A percentile compares a stretch with the other conserved stretches of the same genome.
phyloP scores from a whole-genome alignment of 2,113 vertebrate species.

The Oceanodroma tethys region DNA sequence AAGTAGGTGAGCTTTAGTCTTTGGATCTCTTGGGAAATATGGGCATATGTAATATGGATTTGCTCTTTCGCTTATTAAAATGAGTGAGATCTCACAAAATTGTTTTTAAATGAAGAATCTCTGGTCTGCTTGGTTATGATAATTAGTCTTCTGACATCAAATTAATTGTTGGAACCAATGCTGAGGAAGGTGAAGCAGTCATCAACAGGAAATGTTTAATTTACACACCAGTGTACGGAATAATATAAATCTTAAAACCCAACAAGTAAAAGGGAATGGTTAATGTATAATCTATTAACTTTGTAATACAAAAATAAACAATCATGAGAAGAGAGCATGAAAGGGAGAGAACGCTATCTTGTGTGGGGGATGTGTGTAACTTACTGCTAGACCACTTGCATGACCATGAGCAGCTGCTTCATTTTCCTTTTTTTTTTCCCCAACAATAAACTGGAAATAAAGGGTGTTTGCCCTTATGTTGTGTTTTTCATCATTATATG shows the following conservation, averaged over 20 bases:
- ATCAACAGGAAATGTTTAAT: not conserved
- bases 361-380: not conserved
- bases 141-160: not conserved
- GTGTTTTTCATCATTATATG: not conserved
- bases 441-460: not conserved
- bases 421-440: not conserved
- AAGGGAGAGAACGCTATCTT: not conserved
- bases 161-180: slow-evolving; percentile 19
- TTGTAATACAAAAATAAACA: not conserved
- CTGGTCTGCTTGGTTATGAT: not conserved
- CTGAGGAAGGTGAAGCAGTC: not conserved
- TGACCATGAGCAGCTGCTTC: not conserved
- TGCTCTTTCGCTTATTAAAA: not conserved
- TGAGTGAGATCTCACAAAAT: not conserved
- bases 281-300: not conserved
- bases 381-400: not conserved
- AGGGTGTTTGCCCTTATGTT: not conserved
- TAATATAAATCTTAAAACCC: not conserved
- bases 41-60: not conserved
- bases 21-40: not conserved
- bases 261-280: not conserved
- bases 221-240: not conserved
- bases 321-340: not conserved
- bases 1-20: not conserved
- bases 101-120: not conserved